These are phyloP conservation scores for Alligator sinensis DNA, from an alignment of 2,113 vertebrate genomes.

Conservation along the genomic window DNA sequence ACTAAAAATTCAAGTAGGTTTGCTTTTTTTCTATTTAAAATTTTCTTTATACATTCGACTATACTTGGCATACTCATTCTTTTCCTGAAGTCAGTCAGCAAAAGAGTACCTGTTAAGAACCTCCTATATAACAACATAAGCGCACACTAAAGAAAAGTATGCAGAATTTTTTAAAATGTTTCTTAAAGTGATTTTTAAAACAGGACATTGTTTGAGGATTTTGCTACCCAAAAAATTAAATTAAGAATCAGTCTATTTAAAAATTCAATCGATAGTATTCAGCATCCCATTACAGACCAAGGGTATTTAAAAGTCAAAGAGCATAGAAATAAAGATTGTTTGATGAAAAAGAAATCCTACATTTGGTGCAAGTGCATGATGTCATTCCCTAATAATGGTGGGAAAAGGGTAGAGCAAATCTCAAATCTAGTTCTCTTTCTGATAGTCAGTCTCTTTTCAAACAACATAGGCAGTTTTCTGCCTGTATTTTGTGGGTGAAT, in stretches of 20 bases:
- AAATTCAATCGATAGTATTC: background rate
- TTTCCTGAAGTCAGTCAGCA: background rate
- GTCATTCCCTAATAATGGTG: slow-evolving; percentile 26
- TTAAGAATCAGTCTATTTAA: background rate
- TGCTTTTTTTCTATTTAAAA: background rate
- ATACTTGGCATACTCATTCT: background rate
- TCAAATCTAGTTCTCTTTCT: background rate
- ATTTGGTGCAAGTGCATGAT: background rate
- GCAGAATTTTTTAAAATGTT: too few species aligned
- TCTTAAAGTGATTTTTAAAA: background rate
- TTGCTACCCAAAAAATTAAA: background rate
- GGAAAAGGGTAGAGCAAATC: slow-evolving; percentile 37
- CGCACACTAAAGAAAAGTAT: too few species aligned
- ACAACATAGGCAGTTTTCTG: background rate
- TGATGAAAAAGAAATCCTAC: background rate
- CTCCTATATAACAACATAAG: background rate
- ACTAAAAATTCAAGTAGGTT: background rate
- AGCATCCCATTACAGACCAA: background rate
- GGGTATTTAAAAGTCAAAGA: background rate
- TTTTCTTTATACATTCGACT: background rate
- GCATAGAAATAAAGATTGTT: background rate
- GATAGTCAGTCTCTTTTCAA: background rate
- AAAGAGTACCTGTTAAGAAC: background rate
- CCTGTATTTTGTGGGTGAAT: background rate
- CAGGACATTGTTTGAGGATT: background rate